Evolutionary conservation across 1,140 invertebrate genomes (phyloP), one percentile per base, ranked within the genome.

Genomic region (Oryctes rhinoceros): DNA sequence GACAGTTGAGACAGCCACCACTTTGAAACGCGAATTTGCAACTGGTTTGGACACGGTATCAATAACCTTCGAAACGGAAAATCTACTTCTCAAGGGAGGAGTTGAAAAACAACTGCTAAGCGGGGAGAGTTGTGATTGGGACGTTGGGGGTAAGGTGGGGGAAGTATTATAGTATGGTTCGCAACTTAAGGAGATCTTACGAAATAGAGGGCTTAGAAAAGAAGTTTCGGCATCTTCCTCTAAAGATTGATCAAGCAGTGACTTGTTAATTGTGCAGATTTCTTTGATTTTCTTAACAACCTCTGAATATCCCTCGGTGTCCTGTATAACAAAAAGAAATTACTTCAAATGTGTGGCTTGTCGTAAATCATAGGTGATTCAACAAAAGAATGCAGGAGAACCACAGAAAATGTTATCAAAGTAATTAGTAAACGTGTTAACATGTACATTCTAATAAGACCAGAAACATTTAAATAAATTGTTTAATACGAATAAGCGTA

Each of bases 231-330:
- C 4, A 10, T 76, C 37, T n/a, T 76, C 74, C 74, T n/a, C 35
- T 24, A 13, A 11, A 6, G 67, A 47, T 76, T 76, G 74, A 4
- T 76, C 74, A 11, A 35, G n/a, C 0, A 44, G 39, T 13, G 44
- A 48, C 47, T 76, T 76, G 15, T 76, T 76, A n/a, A 76, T 48
- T 48, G 74, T 76, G 74, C 74, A 76, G 15, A 76, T 76, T 47
- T 76, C 74, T 35, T 76, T 76, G 20, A 76, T 76, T 35, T 76
- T 76, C 35, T 76, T 76, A 44, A 76, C 74, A n/a, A 76, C 35
- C n/a, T 76, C 74, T 3, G 39, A 11, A 47, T 76, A 76, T 76
- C 37, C 74, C 35, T 76, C 74, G 9, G 74, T 9, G 47, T 76
- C 44, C 74, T 76, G 47, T 10, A 76, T 30, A 30, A 30, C 1